Evolutionary conservation across 2,888 invertebrate species (phyloP).

Genomic region (Caenorhabditis sp.): DNA sequence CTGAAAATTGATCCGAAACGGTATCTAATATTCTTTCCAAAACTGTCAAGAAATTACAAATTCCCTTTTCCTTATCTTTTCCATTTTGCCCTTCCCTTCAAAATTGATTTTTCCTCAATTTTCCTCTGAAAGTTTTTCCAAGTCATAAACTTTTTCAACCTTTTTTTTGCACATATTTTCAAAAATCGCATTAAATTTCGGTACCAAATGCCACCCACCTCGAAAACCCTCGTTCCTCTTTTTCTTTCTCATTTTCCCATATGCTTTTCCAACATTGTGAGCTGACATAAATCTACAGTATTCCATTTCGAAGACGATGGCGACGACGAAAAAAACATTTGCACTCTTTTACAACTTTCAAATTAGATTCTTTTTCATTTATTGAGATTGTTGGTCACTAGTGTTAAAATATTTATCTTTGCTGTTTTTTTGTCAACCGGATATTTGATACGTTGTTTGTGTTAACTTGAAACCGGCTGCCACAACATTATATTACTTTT

Average conservation of each 20-base stretch:
- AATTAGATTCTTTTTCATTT: neutral
- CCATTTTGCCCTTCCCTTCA: conserved; percentile 18
- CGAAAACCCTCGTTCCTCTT: neutral
- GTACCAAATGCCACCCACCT: neutral
- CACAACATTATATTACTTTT: too few relatives aligned
- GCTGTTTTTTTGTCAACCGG: neutral
- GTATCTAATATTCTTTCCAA: too few relatives aligned
- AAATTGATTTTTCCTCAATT: conserved; percentile 4
- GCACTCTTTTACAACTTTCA: neutral
- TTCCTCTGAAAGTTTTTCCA: neutral
- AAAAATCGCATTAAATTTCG: neutral
- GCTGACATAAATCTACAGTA: neutral
- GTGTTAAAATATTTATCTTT: too few relatives aligned
- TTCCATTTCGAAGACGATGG: neutral
- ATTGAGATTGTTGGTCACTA: neutral
- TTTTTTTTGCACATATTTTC: too few relatives aligned
- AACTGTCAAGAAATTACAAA: conserved; percentile 4
- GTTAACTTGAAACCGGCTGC: conserved; percentile 6
- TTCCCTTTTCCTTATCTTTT: conserved; percentile 20
- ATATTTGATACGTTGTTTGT: conserved; percentile 43
- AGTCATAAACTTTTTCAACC: too few relatives aligned
- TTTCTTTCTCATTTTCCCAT: neutral
- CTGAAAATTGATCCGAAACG: too few relatives aligned
- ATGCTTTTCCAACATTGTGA: neutral
- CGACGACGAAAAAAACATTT: conserved; percentile 1